These are phyloP conservation scores for Oreotragus oreotragus DNA, from an alignment of 2,113 vertebrate genomes.

Conservation along the genomic window DNA sequence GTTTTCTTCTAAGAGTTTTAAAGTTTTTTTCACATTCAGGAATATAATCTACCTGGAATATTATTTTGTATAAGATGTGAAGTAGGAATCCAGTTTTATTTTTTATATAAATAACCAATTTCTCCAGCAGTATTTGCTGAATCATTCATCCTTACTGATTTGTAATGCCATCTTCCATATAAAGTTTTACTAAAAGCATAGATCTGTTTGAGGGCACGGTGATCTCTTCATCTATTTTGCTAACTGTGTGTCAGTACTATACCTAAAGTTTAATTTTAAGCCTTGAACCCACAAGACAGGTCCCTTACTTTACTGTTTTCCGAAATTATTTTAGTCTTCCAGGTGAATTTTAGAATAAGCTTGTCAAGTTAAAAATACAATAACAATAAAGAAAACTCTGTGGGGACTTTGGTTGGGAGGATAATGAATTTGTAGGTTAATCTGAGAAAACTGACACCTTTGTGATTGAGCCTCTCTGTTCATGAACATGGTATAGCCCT, in stretches of 20 bases:
- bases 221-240: background rate
- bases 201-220: background rate
- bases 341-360: background rate
- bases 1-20: background rate
- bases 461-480: background rate
- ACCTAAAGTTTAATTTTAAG: background rate
- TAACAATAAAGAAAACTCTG: background rate
- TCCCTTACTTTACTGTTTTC: background rate
- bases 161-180: background rate
- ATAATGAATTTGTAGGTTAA: background rate
- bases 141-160: background rate
- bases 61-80: background rate
- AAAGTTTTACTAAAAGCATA: background rate
- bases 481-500: background rate
- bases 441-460: background rate
- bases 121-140: background rate
- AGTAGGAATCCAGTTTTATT: background rate
- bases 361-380: background rate
- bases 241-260: background rate
- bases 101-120: background rate
- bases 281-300: background rate
- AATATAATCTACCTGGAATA: background rate
- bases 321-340: background rate
- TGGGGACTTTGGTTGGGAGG: background rate
- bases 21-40: background rate